Evolutionary conservation across 1,140 invertebrate species (phyloP), one percentile per base, ranked within the genome.

Genomic region (Danaus melanippus): DNA sequence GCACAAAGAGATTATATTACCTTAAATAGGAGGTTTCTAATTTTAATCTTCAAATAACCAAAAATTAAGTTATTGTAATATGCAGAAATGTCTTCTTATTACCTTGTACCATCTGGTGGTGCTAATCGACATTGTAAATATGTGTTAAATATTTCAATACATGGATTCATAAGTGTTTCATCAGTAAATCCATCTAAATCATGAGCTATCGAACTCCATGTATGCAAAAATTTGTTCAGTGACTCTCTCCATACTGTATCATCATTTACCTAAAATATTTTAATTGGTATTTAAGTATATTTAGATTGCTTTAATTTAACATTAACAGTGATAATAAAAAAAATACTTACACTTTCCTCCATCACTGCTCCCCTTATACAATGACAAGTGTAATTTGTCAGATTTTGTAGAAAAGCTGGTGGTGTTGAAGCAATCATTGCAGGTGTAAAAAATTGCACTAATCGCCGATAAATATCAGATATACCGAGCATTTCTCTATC

Each of bases 101-200:
- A 89, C 66, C 94, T 89, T 46, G 88, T 90, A 9, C 95, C 96
- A 77, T 96, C 93, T 1, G 95, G 95, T 10, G 93, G 90, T 39
- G 92, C 91, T 49, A 97, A 83, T 84, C 96, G 93, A 67, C 91
- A 93, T 66, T 93, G 91, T n/a, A 97, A 69, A 74, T 95, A 96
- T 9, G 90, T 92, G 71, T 95, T 93, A 77, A 97, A 96, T 60
- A 97, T 89, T 61, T 86, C 76, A 53, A 87, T 79, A 50, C 87
- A 82, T 4, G 87, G 78, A 62, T 87, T 88, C 59, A 88, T 85
- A 52, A 89, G 81, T 49, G 71, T 90, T 63, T 87, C 87, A 64
- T 90, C 88, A 5, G 80, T 66, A 11, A 90, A 90, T 41, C 92
- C 90, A 67, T 86, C 72, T 2, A 88, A 73, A 10, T 93, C 90